Percentiles rank a stretch among this genome's conserved stretches.
Evolutionary conservation across 1,140 invertebrate species (phyloP).

Genomic region (Sarcophaga bullata): DNA sequence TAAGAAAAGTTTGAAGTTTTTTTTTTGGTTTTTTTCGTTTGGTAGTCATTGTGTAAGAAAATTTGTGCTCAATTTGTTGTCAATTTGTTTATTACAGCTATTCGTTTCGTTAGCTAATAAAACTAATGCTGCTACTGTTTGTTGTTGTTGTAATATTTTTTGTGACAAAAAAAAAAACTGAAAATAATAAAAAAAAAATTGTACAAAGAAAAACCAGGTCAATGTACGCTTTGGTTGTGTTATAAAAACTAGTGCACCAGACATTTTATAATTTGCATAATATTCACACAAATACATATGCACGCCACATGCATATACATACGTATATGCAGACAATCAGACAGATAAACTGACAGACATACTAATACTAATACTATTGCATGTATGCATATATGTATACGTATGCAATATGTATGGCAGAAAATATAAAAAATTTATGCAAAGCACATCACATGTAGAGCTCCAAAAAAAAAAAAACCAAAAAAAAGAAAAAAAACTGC

Average conservation of each 20-base stretch:
- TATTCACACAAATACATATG: not conserved
- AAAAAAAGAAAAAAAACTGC: too few relatives aligned
- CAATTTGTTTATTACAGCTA: conserved; percentile 11
- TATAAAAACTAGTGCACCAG: conserved; percentile 21
- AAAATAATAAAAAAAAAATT: not conserved
- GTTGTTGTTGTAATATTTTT: not conserved
- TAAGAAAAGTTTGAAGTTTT: too few relatives aligned
- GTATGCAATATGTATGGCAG: not conserved
- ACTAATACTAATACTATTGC: too few relatives aligned
- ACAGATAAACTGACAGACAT: too few relatives aligned
- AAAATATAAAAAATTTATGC: not conserved
- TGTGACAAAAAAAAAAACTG: not conserved
- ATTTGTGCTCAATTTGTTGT: conserved; percentile 1
- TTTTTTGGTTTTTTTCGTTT: too few relatives aligned
- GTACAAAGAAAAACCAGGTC: not conserved
- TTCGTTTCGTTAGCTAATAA: not conserved
- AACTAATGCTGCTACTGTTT: not conserved
- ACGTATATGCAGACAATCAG: not conserved
- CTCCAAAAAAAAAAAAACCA: not conserved
- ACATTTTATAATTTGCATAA: conserved; percentile 22
- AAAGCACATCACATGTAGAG: conserved; percentile 21
- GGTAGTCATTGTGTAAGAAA: not conserved
- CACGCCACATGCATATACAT: not conserved
- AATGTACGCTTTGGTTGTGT: conserved; percentile 1
- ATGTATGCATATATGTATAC: not conserved